Base-by-base conservation (phyloP, 2,797 vertebrate genomes). In the Liparis tanakae region DNA sequence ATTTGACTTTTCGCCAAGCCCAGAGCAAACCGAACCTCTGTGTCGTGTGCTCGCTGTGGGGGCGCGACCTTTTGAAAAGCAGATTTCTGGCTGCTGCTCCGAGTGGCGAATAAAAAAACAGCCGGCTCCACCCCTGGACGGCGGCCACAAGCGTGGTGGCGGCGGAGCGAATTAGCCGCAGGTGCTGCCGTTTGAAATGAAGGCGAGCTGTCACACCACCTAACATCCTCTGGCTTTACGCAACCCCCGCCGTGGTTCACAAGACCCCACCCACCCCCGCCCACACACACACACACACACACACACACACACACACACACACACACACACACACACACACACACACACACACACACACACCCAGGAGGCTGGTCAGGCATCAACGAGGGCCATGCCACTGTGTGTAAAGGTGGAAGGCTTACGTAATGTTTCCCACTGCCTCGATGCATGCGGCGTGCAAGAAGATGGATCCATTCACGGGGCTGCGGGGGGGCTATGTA, bases 51-150 rank as follows among this genome's bases (percentile, higher is more conserved):
- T 87, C 69, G 66, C 75, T 67, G 14, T 44, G 50, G n/a, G 72
- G 55, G 55, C 0, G 0, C 81, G 83, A 89, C 82, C 85, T 90
- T 61, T 85, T 86, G 39, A 41, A 30, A 81, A 81, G 46, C 78
- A 44, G 46, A 51, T 67, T 69, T 70, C 44, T 57, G 50, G 53
- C 53, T 62, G 63, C 62, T 64, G 63, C 62, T 64, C 39, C 12
- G 22, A 39, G 58, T 34, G 30, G 62, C 10, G 22, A 30, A 61
- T 64, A 36, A 76, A 67, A 60, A 65, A 63, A 56, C 25, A 30
- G 25, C 67, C 70, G 85, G 78, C 55, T 82, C 76, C 76, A 69
- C 63, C 44, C 48, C 60, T n/a, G 64, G 51, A 59, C 63, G 33
- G 44, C 63, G 22, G 59, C 75, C 60, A 14, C 72, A 22, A 5